Conservation (phyloP, 2,797 vertebrate genomes). For the Thripadectes ignobilis region DNA sequence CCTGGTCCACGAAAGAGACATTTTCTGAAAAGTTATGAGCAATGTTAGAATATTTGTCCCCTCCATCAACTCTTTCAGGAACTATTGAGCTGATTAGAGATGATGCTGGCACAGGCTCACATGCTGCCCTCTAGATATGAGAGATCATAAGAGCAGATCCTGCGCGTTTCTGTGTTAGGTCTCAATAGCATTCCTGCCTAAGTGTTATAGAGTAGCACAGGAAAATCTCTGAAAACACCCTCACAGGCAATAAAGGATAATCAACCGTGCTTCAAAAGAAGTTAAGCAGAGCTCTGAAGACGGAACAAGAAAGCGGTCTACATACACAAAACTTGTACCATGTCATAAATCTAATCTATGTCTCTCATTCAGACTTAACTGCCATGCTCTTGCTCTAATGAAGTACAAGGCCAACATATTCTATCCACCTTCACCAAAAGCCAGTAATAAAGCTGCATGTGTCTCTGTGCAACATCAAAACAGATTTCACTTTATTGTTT, state of each 20-base stretch:
- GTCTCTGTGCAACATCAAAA: constrained; percentile 69
- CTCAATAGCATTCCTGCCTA: background rate
- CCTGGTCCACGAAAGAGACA: background rate
- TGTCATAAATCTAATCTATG: constrained; percentile 28
- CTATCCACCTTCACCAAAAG: constrained; percentile 28
- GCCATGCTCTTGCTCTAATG: background rate
- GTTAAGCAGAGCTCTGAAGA: constrained; percentile 30
- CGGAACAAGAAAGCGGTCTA: background rate
- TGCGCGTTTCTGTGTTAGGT: background rate
- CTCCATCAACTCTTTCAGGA: background rate
- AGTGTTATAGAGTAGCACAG: background rate
- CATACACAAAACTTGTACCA: background rate
- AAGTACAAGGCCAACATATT: background rate
- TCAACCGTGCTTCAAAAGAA: constrained; percentile 16
- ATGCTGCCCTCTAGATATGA: background rate
- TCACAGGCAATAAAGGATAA: constrained; percentile 29
- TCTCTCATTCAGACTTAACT: background rate
- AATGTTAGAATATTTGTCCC: background rate
- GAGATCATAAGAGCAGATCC: background rate
- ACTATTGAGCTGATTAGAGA: background rate
- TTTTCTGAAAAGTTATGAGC: background rate
- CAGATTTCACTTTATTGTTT: constrained; percentile 46
- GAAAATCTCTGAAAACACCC: background rate
- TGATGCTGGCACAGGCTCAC: background rate
- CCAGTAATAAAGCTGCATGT: constrained; percentile 1